Evolutionary conservation across 2,113 vertebrate genomes (phyloP).

Genomic region (Haliaeetus leucogaster): DNA sequence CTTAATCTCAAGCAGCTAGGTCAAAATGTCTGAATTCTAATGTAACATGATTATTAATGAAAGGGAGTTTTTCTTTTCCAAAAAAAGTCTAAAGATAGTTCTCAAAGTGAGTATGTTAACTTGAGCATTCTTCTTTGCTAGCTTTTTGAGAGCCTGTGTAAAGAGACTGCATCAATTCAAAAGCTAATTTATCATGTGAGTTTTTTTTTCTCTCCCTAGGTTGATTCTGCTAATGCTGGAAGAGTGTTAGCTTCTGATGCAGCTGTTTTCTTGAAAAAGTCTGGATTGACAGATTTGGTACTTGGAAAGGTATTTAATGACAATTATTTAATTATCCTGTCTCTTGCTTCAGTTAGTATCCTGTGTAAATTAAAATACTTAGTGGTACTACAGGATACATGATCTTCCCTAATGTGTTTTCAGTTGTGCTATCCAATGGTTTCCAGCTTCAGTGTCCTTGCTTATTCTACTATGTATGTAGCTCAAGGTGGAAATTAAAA

Average conservation of each 20-base stretch:
- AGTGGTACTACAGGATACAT: not conserved
- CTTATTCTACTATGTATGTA: not conserved
- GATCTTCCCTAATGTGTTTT: not conserved
- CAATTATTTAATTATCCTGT: not conserved
- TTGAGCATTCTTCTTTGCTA: not conserved
- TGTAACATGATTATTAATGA: not conserved
- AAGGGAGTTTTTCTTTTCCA: not conserved
- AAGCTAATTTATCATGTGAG: not conserved
- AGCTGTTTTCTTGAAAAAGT: conserved; percentile 93
- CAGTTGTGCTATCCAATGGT: not conserved
- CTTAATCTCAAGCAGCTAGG: not conserved
- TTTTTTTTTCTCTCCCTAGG: conserved; percentile 69
- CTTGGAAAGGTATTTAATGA: conserved; percentile 87
- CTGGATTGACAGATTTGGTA: conserved; percentile 90
- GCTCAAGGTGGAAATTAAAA: not conserved
- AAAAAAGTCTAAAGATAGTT: not conserved
- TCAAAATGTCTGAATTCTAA: not conserved
- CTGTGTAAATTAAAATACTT: not conserved
- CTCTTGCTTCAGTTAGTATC: not conserved
- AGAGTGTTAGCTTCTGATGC: conserved; percentile 91
- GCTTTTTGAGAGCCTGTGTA: not conserved
- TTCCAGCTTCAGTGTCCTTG: not conserved
- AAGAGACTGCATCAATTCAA: not conserved
- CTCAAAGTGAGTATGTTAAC: not conserved
- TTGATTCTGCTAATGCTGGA: conserved; percentile 87